Conservation (phyloP, 2,113 vertebrate species). For the Eublepharis macularius region DNA sequence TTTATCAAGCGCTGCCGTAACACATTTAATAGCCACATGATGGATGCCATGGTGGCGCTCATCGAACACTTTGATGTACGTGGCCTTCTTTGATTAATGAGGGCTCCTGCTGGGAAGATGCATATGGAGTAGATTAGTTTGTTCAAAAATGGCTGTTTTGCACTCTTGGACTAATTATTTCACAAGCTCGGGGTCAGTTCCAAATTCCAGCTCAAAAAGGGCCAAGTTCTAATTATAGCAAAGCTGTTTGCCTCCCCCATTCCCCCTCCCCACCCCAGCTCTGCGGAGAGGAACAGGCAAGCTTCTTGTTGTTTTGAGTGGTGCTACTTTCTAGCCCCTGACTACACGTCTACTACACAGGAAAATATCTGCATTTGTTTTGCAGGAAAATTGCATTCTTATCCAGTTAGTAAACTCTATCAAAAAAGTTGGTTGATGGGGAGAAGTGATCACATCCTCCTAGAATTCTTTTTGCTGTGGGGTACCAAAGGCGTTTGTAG, state of each 20-base stretch:
- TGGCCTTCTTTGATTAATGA: conserved; percentile 88
- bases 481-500: too few species aligned
- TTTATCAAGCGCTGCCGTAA: conserved; percentile 77
- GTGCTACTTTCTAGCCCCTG: not conserved
- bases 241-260: conserved; percentile 51
- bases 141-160: conserved; percentile 86
- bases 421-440: too few species aligned
- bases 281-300: conserved; percentile 24
- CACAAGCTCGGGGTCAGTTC: conserved; percentile 78
- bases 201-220: conserved; percentile 73
- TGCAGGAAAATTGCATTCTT: not conserved
- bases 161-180: conserved; percentile 90
- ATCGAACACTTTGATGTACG: conserved; percentile 83
- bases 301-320: not conserved
- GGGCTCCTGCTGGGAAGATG: conserved; percentile 78
- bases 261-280: conserved; percentile 15
- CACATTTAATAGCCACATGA: conserved; percentile 79
- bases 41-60: conserved; percentile 78
- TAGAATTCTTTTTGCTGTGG: too few species aligned
- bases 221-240: conserved; percentile 73
- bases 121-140: conserved; percentile 85
- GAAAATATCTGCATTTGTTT: not conserved
- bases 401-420: too few species aligned
- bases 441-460: too few species aligned
- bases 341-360: not conserved